Evolutionary conservation across 2,888 invertebrate species (phyloP), one percentile per base, ranked within the genome.

Genomic region (Scaptomyza cyrtandrae): DNA sequence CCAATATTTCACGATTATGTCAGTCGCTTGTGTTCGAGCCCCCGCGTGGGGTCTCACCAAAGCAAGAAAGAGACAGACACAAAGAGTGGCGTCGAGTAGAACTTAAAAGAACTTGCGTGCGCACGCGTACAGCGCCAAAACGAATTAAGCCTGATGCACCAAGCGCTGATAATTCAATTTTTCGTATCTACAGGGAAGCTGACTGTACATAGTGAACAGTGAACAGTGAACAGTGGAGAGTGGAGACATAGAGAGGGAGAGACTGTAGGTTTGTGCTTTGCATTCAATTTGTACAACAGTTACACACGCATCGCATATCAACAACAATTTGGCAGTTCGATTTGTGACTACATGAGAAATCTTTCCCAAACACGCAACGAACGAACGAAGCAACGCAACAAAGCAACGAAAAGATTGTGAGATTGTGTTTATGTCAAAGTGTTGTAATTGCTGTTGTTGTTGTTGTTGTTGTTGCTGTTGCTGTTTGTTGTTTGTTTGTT

Each of bases 111-210:
- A 59, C 19, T 77, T 89, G 90, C 90, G 90, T 90, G 90, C 91
- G 91, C 90, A 90, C 91, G 89, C 90, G 90, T 89, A 84, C 70
- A 88, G 89, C 90, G 86, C 91, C 90, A 90, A 83, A 90, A 89
- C 91, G 86, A 90, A 90, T 90, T 90, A 90, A 89, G 85, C 75
- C 81, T 83, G 78, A 81, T 87, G 82, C 88, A 76, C 77, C 76
- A 67, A 78, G 79, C 88, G 83, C 90, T 90, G 90, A 90, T 90
- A 90, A 90, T 90, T 89, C 80, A 90, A 90, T 90, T 89, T 86
- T 83, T 64, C 24, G 41, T 41, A 16, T 16, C 52, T 54, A 19
- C 16, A 48, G 43, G 35, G 39, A 10, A n/a, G 37, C 45, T 41
- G 37, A 55, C 56, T 39, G 39, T 14, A 41, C 52, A 29, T 2